Conservation (phyloP, 2,888 invertebrate species). For the Alsophila aescularia region DNA sequence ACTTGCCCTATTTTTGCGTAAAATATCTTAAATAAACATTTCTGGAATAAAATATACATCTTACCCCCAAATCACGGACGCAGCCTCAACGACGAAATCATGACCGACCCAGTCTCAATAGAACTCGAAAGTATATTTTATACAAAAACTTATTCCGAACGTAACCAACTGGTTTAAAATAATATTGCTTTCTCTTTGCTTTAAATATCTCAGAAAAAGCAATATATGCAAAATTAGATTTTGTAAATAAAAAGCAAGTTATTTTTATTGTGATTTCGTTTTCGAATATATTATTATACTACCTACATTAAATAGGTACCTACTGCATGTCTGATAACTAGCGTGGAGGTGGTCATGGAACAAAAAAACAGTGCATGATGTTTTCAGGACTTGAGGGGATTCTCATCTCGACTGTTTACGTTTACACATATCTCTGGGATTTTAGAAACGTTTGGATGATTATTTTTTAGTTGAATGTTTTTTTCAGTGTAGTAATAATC, state of each 20-base stretch:
- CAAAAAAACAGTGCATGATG: too few relatives aligned
- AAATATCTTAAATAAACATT: neutral
- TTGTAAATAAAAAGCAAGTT: slow-evolving; percentile 25
- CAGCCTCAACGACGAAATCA: slow-evolving; percentile 29
- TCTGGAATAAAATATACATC: neutral
- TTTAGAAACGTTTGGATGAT: too few relatives aligned
- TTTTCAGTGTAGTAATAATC: too few relatives aligned
- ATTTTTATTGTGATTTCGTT: slow-evolving; percentile 16
- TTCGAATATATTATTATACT: too few relatives aligned
- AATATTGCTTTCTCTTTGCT: slow-evolving; percentile 33
- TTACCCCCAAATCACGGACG: slow-evolving; percentile 14
- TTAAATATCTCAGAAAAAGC: slow-evolving; percentile 23
- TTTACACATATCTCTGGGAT: too few relatives aligned
- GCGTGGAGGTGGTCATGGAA: too few relatives aligned
- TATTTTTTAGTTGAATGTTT: too few relatives aligned
- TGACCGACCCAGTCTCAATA: slow-evolving; percentile 15
- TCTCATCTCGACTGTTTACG: too few relatives aligned
- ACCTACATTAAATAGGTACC: too few relatives aligned
- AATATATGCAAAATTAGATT: slow-evolving; percentile 35
- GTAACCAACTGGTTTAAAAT: slow-evolving; percentile 32
- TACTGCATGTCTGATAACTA: too few relatives aligned
- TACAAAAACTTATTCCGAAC: slow-evolving; percentile 35
- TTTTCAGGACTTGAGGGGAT: too few relatives aligned
- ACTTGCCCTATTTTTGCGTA: too few relatives aligned
- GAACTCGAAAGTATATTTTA: slow-evolving; percentile 33